Percentiles rank a stretch among this genome's conserved stretches.
phyloP scores from a whole-genome alignment of 2,888 invertebrate genomes.

The Clostera curtula region DNA sequence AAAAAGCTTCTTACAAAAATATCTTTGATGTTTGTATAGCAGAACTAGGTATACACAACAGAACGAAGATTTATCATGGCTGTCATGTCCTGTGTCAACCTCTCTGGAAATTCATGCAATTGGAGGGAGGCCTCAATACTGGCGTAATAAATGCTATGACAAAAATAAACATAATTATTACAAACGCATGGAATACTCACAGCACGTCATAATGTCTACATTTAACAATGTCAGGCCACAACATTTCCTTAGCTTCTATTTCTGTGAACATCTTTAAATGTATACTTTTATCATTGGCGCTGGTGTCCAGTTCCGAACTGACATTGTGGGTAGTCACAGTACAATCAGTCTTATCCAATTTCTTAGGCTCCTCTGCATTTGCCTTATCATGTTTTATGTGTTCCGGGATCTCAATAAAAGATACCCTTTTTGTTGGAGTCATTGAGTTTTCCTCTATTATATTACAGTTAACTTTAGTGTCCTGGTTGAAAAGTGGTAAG shows the following conservation, averaged over 20 bases:
- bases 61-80: no score
- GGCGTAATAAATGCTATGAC: not conserved
- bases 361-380: conserved; percentile 8
- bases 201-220: conserved; percentile 81
- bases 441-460: conserved; percentile 38
- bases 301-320: conserved; percentile 40
- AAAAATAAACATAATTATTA: not conserved
- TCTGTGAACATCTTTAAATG: conserved; percentile 47
- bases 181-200: conserved; percentile 64
- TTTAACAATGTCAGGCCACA: conserved; percentile 78
- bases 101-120: no score
- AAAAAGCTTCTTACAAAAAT: no score
- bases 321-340: conserved; percentile 18
- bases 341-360: conserved; percentile 12
- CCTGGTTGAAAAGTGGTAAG: conserved; percentile 62
- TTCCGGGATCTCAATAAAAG: conserved; percentile 54
- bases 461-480: conserved; percentile 35
- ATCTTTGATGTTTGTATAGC: no score
- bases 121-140: no score
- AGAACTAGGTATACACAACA: no score
- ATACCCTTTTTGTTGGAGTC: conserved; percentile 58
- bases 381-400: conserved; percentile 13
- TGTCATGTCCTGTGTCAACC: no score
- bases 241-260: conserved; percentile 44
- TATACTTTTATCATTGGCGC: conserved; percentile 42